These are phyloP conservation scores for Tetragnatha montana DNA, from an alignment of 2,888 invertebrate species.

Conservation along the genomic window DNA sequence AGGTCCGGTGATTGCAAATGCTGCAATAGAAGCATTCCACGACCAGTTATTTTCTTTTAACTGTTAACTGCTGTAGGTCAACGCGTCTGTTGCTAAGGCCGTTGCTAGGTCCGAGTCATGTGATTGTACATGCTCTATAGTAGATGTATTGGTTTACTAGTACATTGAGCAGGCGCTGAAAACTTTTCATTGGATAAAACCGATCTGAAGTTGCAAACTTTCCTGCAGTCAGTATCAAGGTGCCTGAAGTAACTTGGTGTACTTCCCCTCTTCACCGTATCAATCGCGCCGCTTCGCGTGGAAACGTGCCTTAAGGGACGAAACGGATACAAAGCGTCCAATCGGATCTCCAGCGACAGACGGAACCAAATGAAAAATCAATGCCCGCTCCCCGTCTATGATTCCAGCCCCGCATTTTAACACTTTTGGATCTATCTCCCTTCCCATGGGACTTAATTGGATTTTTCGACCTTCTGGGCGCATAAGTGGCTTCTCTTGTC, in stretches of 20 bases:
- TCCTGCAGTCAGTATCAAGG: too few species aligned
- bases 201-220: too few species aligned
- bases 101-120: too few species aligned
- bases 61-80: too few species aligned
- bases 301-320: slow-evolving; percentile 27
- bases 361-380: slow-evolving; percentile 60
- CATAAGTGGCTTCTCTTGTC: slow-evolving; percentile 67
- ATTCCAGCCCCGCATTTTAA: slow-evolving; percentile 32
- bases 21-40: too few species aligned
- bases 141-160: too few species aligned
- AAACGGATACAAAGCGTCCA: slow-evolving; percentile 23
- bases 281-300: background rate
- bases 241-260: background rate
- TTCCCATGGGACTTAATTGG: slow-evolving; percentile 65
- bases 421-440: slow-evolving; percentile 7
- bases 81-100: too few species aligned
- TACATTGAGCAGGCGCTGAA: too few species aligned
- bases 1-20: too few species aligned
- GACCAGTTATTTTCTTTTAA: too few species aligned
- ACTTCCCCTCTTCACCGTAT: slow-evolving; percentile 18
- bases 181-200: too few species aligned
- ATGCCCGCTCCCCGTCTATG: slow-evolving; percentile 25
- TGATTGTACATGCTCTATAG: too few species aligned
- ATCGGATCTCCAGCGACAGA: background rate
- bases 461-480: slow-evolving; percentile 61